Conservation (phyloP, 2,888 invertebrate genomes). For the Rhamnusium bicolor region DNA sequence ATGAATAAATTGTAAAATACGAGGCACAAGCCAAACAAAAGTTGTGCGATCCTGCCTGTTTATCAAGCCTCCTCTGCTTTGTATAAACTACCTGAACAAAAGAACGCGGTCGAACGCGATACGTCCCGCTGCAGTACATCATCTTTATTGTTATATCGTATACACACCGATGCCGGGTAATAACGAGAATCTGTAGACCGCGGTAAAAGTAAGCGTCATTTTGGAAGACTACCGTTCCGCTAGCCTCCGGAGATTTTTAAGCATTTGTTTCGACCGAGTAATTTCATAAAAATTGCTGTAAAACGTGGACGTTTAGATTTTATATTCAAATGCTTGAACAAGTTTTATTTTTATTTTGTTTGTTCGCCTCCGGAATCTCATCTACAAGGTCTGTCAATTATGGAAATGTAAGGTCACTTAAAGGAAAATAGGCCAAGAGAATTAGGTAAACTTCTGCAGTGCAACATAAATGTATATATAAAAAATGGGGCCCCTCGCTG, state of each 20-base stretch:
- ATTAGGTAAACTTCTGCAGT: background rate
- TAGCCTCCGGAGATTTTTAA: background rate
- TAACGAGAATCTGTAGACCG: background rate
- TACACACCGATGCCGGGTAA: background rate
- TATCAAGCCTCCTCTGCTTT: background rate
- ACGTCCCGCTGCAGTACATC: conserved; percentile 8
- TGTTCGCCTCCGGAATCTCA: background rate
- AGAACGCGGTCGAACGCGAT: conserved; percentile 11
- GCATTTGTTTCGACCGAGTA: background rate
- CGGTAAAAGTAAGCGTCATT: background rate
- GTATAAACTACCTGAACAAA: conserved; percentile 7
- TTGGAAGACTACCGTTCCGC: background rate
- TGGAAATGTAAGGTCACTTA: background rate
- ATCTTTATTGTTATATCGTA: background rate
- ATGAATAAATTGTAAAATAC: background rate
- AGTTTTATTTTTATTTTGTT: background rate
- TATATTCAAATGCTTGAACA: background rate
- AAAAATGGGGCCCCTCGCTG: too few relatives aligned
- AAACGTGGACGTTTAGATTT: background rate
- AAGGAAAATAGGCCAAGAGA: background rate
- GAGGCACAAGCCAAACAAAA: background rate
- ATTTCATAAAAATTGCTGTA: background rate
- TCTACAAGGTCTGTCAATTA: background rate
- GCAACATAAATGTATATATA: too few relatives aligned
- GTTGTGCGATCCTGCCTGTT: background rate